Base-by-base conservation (phyloP, 2,888 invertebrate genomes). In the Heterodera filipjevi region DNA sequence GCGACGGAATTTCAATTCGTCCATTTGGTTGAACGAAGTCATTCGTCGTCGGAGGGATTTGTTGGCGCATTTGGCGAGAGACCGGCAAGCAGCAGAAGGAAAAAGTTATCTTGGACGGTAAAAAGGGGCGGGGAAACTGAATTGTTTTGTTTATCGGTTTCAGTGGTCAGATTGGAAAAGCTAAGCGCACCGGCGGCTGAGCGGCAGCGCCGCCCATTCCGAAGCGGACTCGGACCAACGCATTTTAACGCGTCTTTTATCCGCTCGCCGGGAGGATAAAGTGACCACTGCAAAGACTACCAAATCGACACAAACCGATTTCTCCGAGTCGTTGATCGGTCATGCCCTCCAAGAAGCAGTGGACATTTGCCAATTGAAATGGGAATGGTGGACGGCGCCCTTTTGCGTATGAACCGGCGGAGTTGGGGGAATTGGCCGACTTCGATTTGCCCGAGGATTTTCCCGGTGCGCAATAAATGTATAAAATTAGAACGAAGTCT, bases 381-480 rank as follows among this genome's bases (percentile, higher is more conserved):
- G 19, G 80, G 66, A 12, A n/a, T n/a, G n/a, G 49, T 33, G 0
- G 80, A 66, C 30, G 81, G n/a, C n/a, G 81, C 66, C 79, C 81
- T 5, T 77, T 81, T 33, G 71, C 75, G 22, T 81, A 81, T 33
- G 77, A 76, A 27, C 81, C 78, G 46, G 68, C 68, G 6, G 80
- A 73, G 64, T 32, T 78, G 49, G 80, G 78, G 16, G 66, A 78
- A 2, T 44, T 77, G 73, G 35, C 72, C 39, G 82, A 83, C 32
- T 82, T 82, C 66, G 77, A 82, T 59, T 78, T 82, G 66, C 82
- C 82, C n/a, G 82, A 83, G 33, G 76, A 75, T 44, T 76, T 82
- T 22, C 82, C 82, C 0, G 75, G 75, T 75, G 27, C 5, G 12
- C 16, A 14, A 77, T 59, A 68, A 5, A 70, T 27, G n/a, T 49